Evolutionary conservation across 2,797 vertebrate genomes (phyloP), one percentile per base, ranked within the genome.

Genomic region (Anguilla obscura): DNA sequence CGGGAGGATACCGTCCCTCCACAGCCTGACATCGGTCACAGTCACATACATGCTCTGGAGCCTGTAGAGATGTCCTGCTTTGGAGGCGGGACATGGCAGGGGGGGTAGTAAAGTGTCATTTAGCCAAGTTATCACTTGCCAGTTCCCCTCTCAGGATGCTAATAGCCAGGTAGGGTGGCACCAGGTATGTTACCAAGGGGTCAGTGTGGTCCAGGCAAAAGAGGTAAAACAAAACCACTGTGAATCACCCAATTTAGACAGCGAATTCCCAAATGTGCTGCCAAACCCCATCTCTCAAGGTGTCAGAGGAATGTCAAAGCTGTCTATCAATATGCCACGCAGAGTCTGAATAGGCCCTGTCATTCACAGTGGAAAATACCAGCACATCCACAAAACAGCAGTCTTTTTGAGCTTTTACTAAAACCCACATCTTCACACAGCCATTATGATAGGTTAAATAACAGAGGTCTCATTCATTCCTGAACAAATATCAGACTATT

Each of bases 221-320:
- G n/a, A 89, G 89, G 90, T 93, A 91, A 93, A 87, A 90, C 88
- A 90, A 88, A 60, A 88, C 69, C 92, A 93, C 91, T 92, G 89
- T 92, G 93, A 94, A 94, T 94, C 92, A 94, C 92, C 92, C 90
- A 91, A 92, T 94, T 94, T 91, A 94, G 93, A 95, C 92, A 92
- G 40, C 89, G 91, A 91, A 91, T 95, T 92, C 93, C 91, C 88
- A 88, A 91, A 92, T 91, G 89, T 89, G 86, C 89, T 85, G 89
- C 91, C 92, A 93, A 94, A 94, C 91, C 87, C 90, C 93, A 93
- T 93, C 92, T 93, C 89, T 91, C 88, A 90, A 91, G 85, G 92
- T 93, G 93, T 94, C 93, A 92, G 90, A 87, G 88, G 88, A 91
- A 93, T 94, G 91, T 94, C 93, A 94, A 90, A 91, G 88, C 92